phyloP scores from a whole-genome alignment of 1,140 invertebrate species.

The Linepithema humile region DNA sequence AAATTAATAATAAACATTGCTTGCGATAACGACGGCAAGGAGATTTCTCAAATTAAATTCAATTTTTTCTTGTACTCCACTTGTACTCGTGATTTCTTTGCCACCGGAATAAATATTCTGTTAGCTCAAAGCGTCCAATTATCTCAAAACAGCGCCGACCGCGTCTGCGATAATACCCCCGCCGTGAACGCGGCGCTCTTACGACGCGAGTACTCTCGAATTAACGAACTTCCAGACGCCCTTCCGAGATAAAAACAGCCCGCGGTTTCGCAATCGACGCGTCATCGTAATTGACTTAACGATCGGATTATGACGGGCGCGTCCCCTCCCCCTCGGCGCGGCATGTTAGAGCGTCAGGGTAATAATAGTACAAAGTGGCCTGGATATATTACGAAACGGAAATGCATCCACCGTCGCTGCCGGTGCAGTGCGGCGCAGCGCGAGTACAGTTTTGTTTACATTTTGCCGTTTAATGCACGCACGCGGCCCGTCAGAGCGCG shows the following conservation, averaged over 20 bases:
- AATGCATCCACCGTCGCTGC: conserved; percentile 61
- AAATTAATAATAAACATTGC: too few species aligned
- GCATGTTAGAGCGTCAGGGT: conserved; percentile 46
- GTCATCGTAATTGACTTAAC: conserved; percentile 67
- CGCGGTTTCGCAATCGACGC: conserved; percentile 6
- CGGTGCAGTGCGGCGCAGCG: not conserved
- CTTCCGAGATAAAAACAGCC: conserved; percentile 23
- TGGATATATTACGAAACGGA: conserved; percentile 70
- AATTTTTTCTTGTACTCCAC: too few species aligned
- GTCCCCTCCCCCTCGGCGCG: conserved; percentile 20
- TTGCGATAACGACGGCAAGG: too few species aligned
- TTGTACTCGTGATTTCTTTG: too few species aligned
- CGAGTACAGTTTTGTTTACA: conserved; percentile 60
- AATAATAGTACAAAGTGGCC: conserved; percentile 70
- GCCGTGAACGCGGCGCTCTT: not conserved
- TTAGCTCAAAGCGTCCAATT: not conserved
- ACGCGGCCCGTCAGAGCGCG: conserved; percentile 27
- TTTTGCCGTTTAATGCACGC: conserved; percentile 64
- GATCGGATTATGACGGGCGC: conserved; percentile 57
- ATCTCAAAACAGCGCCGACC: not conserved
- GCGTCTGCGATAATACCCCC: not conserved
- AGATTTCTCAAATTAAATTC: too few species aligned
- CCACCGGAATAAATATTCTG: not conserved
- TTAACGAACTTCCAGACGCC: not conserved
- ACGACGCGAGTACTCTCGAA: not conserved